Evolutionary conservation across 2,888 invertebrate genomes (phyloP).

Genomic region (Lacanobia wlatinum): DNA sequence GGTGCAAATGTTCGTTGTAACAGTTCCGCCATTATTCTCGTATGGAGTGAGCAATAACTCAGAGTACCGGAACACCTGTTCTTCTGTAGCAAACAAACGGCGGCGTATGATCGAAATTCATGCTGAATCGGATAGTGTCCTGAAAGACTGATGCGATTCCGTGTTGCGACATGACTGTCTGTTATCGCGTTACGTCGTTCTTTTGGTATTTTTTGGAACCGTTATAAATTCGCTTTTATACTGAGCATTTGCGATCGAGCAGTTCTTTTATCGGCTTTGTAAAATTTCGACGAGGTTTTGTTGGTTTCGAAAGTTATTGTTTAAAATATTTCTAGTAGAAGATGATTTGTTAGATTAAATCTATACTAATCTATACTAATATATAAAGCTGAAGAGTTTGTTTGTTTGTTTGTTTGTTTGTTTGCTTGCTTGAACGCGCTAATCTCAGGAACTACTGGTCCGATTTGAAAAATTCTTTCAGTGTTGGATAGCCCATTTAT

Average conservation of each 20-base stretch:
- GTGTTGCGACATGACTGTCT: constrained; percentile 29
- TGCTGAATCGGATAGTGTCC: constrained; percentile 55
- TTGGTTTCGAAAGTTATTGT: background rate
- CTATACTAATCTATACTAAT: no score
- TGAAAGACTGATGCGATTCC: constrained; percentile 60
- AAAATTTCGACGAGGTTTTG: background rate
- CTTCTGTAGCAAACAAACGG: constrained; percentile 72
- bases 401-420: no score
- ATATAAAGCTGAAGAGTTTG: no score
- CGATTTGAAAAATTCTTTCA: no score
- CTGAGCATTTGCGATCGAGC: background rate
- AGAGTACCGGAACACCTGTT: constrained; percentile 77
- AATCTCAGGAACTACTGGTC: no score
- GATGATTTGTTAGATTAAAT: constrained; percentile 6
- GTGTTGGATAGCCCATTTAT: no score
- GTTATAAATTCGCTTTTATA: constrained; percentile 10
- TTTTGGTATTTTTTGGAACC: constrained; percentile 32
- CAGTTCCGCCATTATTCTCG: constrained; percentile 74
- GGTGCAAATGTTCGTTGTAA: constrained; percentile 56
- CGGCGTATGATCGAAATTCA: constrained; percentile 65
- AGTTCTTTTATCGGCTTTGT: background rate
- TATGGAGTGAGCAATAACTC: constrained; percentile 76
- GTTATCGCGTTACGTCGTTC: constrained; percentile 24
- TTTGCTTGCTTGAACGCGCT: no score
- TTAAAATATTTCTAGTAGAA: background rate